A percentile compares a stretch with the other conserved stretches of the same genome.
Conservation (phyloP, 1,140 invertebrate species). For the Drosophila sturtevanti region DNA sequence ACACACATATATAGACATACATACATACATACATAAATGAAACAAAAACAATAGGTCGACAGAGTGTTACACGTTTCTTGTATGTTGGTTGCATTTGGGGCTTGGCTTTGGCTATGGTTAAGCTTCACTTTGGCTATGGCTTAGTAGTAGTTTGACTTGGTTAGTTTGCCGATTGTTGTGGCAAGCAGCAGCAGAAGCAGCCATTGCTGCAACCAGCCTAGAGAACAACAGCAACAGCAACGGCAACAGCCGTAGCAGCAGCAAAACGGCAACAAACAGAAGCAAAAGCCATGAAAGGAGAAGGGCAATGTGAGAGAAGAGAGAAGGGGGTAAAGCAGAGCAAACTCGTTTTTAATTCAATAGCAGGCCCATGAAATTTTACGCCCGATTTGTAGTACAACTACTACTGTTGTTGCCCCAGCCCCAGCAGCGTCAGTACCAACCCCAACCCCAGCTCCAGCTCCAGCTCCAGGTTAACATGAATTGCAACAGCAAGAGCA, state of each 20-base stretch:
- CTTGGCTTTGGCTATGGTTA: slow-evolving; percentile 43
- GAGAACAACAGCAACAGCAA: not conserved
- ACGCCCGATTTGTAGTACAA: slow-evolving; percentile 82
- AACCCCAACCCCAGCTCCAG: slow-evolving; percentile 19
- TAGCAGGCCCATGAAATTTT: slow-evolving; percentile 82
- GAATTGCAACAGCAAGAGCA: slow-evolving; percentile 28
- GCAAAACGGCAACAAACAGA: slow-evolving; percentile 47
- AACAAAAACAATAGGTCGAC: slow-evolving; percentile 65
- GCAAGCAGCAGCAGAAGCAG: slow-evolving; percentile 15
- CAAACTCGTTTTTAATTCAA: slow-evolving; percentile 82
- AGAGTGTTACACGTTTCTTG: slow-evolving; percentile 55
- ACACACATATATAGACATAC: too few species aligned
- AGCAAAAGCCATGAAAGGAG: slow-evolving; percentile 15
- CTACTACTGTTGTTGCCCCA: slow-evolving; percentile 71
- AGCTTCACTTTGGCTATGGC: slow-evolving; percentile 11
- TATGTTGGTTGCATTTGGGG: slow-evolving; percentile 45
- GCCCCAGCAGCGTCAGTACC: slow-evolving; percentile 18
- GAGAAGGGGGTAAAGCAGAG: slow-evolving; percentile 21
- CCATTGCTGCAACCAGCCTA: slow-evolving; percentile 55
- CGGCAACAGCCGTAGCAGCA: not conserved
- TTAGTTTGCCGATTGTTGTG: not conserved
- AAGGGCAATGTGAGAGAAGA: not conserved
- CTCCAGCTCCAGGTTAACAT: slow-evolving; percentile 11
- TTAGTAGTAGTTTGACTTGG: slow-evolving; percentile 17
- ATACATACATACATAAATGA: too few species aligned